These are phyloP conservation scores for Eidolon dupreanum DNA, from an alignment of 2,797 vertebrate genomes.

Conservation along the genomic window DNA sequence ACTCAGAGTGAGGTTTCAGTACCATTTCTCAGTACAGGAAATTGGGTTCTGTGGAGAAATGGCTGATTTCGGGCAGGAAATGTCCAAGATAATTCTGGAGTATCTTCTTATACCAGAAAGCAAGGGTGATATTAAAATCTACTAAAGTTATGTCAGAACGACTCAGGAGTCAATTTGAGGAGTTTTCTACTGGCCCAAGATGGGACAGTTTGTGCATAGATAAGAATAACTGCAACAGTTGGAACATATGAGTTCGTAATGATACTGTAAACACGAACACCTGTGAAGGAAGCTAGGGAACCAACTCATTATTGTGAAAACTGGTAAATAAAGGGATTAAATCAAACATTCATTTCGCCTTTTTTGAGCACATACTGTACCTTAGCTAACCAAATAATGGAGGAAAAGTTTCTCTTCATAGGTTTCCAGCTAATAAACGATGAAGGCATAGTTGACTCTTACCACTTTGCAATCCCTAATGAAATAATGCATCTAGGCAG, in stretches of 20 bases:
- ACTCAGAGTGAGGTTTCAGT: neutral
- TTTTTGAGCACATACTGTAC: neutral
- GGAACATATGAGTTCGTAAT: neutral
- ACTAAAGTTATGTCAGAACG: neutral
- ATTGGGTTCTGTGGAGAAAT: neutral
- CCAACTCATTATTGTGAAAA: conserved; percentile 44
- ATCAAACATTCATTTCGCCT: conserved; percentile 8
- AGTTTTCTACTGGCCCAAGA: neutral
- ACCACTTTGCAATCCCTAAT: conserved; percentile 1
- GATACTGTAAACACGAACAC: neutral
- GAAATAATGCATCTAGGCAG: conserved; percentile 29
- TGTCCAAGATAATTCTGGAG: neutral
- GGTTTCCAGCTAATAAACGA: conserved; percentile 30
- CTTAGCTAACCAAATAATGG: conserved; percentile 36
- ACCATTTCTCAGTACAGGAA: conserved; percentile 3
- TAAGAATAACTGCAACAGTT: neutral
- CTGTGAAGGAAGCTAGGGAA: neutral
- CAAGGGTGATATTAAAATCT: neutral
- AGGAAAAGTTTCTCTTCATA: conserved; percentile 1
- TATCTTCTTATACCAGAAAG: neutral
- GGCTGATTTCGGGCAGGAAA: neutral
- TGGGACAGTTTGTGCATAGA: neutral
- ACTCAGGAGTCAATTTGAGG: conserved; percentile 1
- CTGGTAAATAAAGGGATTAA: neutral
- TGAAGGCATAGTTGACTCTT: neutral